Evolutionary conservation across 2,888 invertebrate species (phyloP).

Genomic region (Clivina fossor): DNA sequence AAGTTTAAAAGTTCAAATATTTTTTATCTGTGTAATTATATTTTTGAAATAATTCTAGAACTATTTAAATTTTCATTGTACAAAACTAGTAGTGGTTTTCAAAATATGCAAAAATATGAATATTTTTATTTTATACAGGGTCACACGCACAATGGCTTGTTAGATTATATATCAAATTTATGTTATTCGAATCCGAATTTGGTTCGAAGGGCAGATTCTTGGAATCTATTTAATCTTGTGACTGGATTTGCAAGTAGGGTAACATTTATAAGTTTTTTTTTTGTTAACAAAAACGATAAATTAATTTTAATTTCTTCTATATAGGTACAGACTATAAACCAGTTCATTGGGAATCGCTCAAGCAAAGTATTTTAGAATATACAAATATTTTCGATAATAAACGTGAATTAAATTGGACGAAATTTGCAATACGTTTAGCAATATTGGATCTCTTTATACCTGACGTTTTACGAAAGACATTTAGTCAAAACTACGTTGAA

Average conservation of each 20-base stretch:
- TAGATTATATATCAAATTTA: slow-evolving; percentile 60
- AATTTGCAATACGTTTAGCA: slow-evolving; percentile 60
- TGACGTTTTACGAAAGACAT: slow-evolving; percentile 56
- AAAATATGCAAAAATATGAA: too few species aligned
- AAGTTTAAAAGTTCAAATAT: too few species aligned
- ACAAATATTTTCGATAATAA: slow-evolving; percentile 35
- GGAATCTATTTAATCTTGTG: slow-evolving; percentile 56
- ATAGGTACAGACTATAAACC: slow-evolving; percentile 61
- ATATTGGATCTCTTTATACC: slow-evolving; percentile 62
- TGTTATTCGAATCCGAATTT: slow-evolving; percentile 52
- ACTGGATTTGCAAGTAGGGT: slow-evolving; percentile 56
- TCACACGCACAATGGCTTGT: slow-evolving; percentile 60
- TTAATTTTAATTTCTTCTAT: too few species aligned
- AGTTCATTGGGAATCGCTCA: slow-evolving; percentile 57
- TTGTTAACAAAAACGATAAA: too few species aligned
- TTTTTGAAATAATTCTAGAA: too few species aligned
- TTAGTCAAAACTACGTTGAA: slow-evolving; percentile 56
- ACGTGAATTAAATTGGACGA: slow-evolving; percentile 52
- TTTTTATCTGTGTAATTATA: too few species aligned
- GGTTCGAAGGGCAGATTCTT: slow-evolving; percentile 52
- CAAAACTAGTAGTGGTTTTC: too few species aligned
- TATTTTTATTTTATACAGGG: slow-evolving; percentile 51
- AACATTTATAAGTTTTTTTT: too few species aligned
- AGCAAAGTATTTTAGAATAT: slow-evolving; percentile 42
- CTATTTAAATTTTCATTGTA: too few species aligned